phyloP scores from a whole-genome alignment of 2,888 invertebrate species.

The Zaprionus lineosus region DNA sequence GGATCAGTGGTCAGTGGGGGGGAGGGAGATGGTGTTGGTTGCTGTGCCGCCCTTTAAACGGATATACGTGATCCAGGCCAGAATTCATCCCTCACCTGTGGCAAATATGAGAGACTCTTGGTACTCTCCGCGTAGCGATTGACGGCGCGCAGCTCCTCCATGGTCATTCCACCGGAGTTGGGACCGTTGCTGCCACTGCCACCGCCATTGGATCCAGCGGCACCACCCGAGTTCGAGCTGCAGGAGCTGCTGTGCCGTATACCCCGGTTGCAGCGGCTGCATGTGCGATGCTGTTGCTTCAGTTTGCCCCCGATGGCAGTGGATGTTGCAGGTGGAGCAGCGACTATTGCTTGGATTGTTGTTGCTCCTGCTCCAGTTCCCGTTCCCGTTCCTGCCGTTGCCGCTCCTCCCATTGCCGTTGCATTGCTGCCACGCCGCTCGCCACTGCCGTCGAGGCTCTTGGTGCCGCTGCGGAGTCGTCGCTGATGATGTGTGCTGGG shows the following conservation, averaged over 20 bases:
- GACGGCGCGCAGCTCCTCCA: slow-evolving; percentile 92
- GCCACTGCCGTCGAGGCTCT: slow-evolving; percentile 68
- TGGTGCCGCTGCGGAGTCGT: slow-evolving; percentile 73
- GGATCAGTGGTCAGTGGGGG: too few relatives aligned
- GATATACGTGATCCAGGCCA: slow-evolving; percentile 82
- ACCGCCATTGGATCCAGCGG: slow-evolving; percentile 74
- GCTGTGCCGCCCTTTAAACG: slow-evolving; percentile 68
- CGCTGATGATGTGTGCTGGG: slow-evolving; percentile 75
- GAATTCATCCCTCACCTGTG: slow-evolving; percentile 88
- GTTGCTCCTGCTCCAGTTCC: not conserved
- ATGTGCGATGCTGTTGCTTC: slow-evolving; percentile 68
- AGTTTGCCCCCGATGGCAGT: slow-evolving; percentile 40
- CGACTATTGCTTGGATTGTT: too few relatives aligned
- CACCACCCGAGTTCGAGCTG: slow-evolving; percentile 84
- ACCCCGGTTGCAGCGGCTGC: slow-evolving; percentile 81
- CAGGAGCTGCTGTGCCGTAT: slow-evolving; percentile 84
- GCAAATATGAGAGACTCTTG: slow-evolving; percentile 94
- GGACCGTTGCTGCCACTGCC: slow-evolving; percentile 79
- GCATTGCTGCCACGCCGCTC: slow-evolving; percentile 46
- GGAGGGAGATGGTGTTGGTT: not conserved
- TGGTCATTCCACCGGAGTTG: slow-evolving; percentile 85
- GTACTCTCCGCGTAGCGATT: slow-evolving; percentile 96
- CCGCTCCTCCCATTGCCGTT: slow-evolving; percentile 21
- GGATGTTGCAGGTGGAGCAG: not conserved
- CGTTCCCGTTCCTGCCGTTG: slow-evolving; percentile 16